Evolutionary conservation across 2,113 vertebrate species (phyloP).

Genomic region (Tragelaphus scriptus): DNA sequence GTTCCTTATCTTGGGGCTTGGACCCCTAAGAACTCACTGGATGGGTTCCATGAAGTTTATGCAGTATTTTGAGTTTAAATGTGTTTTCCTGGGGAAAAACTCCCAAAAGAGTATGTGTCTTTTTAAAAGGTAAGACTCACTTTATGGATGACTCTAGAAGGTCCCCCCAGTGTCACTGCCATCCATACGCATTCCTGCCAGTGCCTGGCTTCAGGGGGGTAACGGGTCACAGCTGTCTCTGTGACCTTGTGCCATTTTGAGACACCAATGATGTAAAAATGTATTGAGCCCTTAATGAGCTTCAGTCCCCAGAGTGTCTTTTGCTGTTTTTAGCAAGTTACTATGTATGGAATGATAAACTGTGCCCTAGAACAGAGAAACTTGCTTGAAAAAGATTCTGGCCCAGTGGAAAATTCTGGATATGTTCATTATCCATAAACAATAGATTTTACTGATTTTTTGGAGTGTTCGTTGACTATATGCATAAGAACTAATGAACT

Average conservation of each 20-base stretch:
- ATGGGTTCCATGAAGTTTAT: background rate
- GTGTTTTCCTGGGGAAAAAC: background rate
- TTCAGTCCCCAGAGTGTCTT: conserved; percentile 13
- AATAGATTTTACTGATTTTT: conserved; percentile 21
- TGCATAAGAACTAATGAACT: conserved; percentile 1
- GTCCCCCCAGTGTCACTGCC: background rate
- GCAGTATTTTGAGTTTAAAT: background rate
- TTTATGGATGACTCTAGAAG: background rate
- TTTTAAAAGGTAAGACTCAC: background rate
- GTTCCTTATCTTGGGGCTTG: background rate
- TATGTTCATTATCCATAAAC: conserved; percentile 30
- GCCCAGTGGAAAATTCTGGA: background rate
- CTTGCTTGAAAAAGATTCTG: conserved; percentile 20
- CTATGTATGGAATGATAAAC: background rate
- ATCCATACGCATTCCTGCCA: background rate
- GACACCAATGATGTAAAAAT: background rate
- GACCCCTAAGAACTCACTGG: background rate
- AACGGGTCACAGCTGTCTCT: background rate
- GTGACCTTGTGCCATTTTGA: background rate
- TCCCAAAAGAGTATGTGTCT: background rate
- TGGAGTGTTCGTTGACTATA: background rate
- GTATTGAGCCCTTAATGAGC: background rate
- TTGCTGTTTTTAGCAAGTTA: background rate
- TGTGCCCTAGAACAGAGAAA: conserved; percentile 12
- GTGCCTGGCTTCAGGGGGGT: background rate